A percentile compares a stretch with the other conserved stretches of the same genome.
Evolutionary conservation across 2,888 invertebrate genomes (phyloP).

Genomic region (Idaea biselata): DNA sequence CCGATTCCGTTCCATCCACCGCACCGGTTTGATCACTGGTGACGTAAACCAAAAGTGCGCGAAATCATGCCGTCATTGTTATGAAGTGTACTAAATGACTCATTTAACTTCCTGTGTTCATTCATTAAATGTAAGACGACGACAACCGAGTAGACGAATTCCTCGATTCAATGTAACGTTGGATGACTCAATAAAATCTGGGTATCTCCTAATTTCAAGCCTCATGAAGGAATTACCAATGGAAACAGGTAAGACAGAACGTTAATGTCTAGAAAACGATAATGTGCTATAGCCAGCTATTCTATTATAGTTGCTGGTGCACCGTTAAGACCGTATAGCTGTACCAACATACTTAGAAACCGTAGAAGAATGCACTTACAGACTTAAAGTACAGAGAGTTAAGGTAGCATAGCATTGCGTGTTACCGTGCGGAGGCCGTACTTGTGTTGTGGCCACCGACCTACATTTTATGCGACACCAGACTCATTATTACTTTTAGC

Average conservation of each 20-base stretch:
- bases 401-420: slow-evolving; percentile 60
- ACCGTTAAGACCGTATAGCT: slow-evolving; percentile 32
- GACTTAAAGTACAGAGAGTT: slow-evolving; percentile 49
- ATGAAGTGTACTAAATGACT: slow-evolving; percentile 51
- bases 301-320: slow-evolving; percentile 20
- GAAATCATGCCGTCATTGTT: slow-evolving; percentile 56
- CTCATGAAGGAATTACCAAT: neutral
- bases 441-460: slow-evolving; percentile 70
- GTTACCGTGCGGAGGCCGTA: slow-evolving; percentile 53
- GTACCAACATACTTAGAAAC: slow-evolving; percentile 37
- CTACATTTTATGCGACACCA: slow-evolving; percentile 76
- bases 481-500: slow-evolving; percentile 71
- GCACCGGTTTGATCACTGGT: slow-evolving; percentile 50
- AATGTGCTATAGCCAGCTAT: neutral
- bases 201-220: slow-evolving; percentile 16
- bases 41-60: slow-evolving; percentile 72
- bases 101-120: slow-evolving; percentile 56
- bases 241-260: neutral
- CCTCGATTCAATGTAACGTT: slow-evolving; percentile 4
- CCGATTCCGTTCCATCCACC: slow-evolving; percentile 9
- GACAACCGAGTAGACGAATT: slow-evolving; percentile 18
- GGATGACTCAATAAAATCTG: slow-evolving; percentile 15
- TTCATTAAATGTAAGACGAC: slow-evolving; percentile 32
- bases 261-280: neutral
- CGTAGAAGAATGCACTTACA: slow-evolving; percentile 48